Evolutionary conservation across 23 tunicate species (phyloP), one percentile per base, ranked within the genome.

Genomic region (Styela clava): DNA sequence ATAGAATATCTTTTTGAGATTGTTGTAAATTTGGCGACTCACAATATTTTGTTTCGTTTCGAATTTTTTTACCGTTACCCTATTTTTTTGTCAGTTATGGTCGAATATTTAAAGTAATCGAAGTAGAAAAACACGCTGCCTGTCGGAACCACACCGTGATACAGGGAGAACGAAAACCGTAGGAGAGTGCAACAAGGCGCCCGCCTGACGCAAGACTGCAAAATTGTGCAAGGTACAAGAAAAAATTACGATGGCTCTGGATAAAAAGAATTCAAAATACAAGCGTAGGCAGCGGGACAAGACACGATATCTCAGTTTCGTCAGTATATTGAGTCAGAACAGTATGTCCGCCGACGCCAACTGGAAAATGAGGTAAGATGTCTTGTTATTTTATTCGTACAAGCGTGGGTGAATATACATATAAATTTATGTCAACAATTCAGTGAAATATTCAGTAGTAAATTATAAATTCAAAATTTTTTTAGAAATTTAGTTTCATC

Each of bases 351-450:
- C 86, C 3, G 98, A 93, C 16, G 98, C 86, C 20, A 93, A 88
- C 62, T 93, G 93, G 90, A 93, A 93, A 82, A 84, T 88, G 90
- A 93, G 98, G 98, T 93, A 71, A 65, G 62, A n/a, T 33, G 26
- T 62, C n/a, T n/a, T 12, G 37, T 69, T 70, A 2, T 81, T 24
- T 73, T 31, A 3, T 29, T 29, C 24, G 31, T 22, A 12, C 16
- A 24, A 73, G 32, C 22, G 25, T 33, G 35, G 30, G 0, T 28
- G 24, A 21, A 24, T 69, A 0, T 22, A 22, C 19, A 69, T 69
- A 22, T 69, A 28, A 25, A 22, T 0, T 24, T 25, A 69, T 20
- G 24, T 20, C 20, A 22, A 22, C 21, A 20, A 1, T 22, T 25
- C 61, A 73, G 44, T 73, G 78, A 29, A 25, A 29, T 73, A 1